Evolutionary conservation across 2,888 invertebrate species (phyloP).

Genomic region (Pomacea canaliculata): DNA sequence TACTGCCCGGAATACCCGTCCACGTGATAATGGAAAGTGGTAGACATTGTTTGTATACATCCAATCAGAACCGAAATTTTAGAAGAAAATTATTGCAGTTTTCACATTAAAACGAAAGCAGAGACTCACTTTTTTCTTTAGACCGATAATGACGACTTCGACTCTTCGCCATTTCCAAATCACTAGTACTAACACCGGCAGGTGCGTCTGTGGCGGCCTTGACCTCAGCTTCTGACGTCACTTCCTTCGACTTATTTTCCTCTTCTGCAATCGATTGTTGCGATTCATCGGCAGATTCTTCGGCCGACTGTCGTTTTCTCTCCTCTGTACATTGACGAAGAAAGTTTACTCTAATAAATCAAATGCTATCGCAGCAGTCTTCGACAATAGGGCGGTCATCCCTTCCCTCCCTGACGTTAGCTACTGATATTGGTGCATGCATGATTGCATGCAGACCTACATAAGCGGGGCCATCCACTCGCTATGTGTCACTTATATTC

Average conservation of each 20-base stretch:
- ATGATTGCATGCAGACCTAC: too few relatives aligned
- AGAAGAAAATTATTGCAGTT: too few relatives aligned
- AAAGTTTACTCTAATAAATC: neutral
- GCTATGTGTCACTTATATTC: too few relatives aligned
- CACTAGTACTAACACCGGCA: constrained; percentile 30
- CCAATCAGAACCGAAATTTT: too few relatives aligned
- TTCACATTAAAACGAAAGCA: neutral
- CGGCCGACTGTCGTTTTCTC: constrained; percentile 33
- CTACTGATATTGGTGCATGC: too few relatives aligned
- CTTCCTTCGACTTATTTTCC: constrained; percentile 27
- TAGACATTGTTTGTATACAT: constrained; percentile 1
- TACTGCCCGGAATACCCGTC: neutral
- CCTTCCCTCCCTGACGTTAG: too few relatives aligned
- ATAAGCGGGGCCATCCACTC: too few relatives aligned
- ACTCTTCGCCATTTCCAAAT: constrained; percentile 32
- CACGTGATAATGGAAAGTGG: constrained; percentile 14
- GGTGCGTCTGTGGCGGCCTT: constrained; percentile 35
- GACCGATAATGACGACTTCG: constrained; percentile 31
- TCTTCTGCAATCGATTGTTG: constrained; percentile 13
- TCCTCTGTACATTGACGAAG: constrained; percentile 31
- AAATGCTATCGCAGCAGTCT: too few relatives aligned
- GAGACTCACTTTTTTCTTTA: constrained; percentile 23
- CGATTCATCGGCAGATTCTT: constrained; percentile 36
- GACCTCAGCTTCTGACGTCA: constrained; percentile 35
- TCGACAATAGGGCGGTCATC: too few relatives aligned